Percentiles rank a stretch among this genome's conserved stretches.
Conservation (phyloP, 92 coral and sea anemone species). For the Umimayanthus kanabou region DNA sequence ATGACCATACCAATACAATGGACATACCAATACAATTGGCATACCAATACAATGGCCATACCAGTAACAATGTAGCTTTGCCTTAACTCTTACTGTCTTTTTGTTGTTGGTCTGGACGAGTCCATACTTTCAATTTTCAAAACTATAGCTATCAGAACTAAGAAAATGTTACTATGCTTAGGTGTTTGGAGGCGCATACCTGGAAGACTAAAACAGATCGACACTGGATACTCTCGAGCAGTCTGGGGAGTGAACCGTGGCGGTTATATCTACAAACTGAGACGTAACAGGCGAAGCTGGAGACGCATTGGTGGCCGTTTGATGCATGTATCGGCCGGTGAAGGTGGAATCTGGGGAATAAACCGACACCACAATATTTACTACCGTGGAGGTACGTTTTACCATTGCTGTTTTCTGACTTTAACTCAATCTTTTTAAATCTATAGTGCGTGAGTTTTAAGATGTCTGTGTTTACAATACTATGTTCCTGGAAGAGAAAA, state of each 20-base stretch:
- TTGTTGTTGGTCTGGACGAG: background rate
- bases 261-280: slow-evolving; percentile 37
- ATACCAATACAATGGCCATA: no score
- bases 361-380: slow-evolving; percentile 22
- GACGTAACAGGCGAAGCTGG: slow-evolving; percentile 38
- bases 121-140: background rate
- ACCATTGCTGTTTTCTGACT: no score
- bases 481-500: no score
- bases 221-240: slow-evolving; percentile 35
- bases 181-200: slow-evolving; percentile 30
- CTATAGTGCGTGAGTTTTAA: no score
- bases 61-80: no score
- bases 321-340: slow-evolving; percentile 51
- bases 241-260: slow-evolving; percentile 39
- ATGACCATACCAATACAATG: no score
- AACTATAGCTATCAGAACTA: background rate
- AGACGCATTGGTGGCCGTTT: slow-evolving; percentile 23
- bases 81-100: no score
- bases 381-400: slow-evolving; percentile 39
- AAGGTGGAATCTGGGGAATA: slow-evolving; percentile 53
- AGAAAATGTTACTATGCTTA: background rate
- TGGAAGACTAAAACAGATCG: slow-evolving; percentile 33
- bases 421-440: no score
- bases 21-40: no score
- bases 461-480: no score